Conservation (phyloP, 1,140 invertebrate species). For the Lethocerus indicus region DNA sequence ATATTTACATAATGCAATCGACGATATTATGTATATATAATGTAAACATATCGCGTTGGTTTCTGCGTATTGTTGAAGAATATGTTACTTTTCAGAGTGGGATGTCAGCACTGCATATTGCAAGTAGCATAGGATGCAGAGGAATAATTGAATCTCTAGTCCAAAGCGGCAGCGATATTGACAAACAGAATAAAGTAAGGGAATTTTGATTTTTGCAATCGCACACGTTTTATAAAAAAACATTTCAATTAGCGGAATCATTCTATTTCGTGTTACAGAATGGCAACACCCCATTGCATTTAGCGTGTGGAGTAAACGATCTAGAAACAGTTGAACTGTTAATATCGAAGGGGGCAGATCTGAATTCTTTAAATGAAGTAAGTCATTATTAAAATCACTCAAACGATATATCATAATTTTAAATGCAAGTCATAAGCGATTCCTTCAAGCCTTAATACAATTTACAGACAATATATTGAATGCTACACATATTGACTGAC, state of each 20-base stretch:
- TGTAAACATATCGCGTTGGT: no score
- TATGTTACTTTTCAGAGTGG: constrained; percentile 37
- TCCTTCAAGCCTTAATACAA: no score
- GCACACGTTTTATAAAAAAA: no score
- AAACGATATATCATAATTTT: no score
- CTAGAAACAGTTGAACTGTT: constrained; percentile 49
- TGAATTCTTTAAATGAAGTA: constrained; percentile 56
- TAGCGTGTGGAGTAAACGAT: constrained; percentile 53
- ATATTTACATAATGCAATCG: no score
- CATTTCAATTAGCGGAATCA: neutral
- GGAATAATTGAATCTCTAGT: constrained; percentile 53
- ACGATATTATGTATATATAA: no score
- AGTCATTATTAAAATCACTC: constrained; percentile 20
- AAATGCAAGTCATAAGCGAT: no score
- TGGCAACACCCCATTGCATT: constrained; percentile 57
- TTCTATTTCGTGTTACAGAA: constrained; percentile 30
- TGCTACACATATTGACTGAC: no score
- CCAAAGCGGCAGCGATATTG: constrained; percentile 42
- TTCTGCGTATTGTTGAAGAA: no score
- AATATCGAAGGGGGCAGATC: constrained; percentile 46
- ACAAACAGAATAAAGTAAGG: constrained; percentile 47
- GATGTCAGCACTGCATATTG: constrained; percentile 52
- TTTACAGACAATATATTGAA: no score
- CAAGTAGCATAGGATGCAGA: constrained; percentile 50
- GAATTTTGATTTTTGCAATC: neutral